Evolutionary conservation across 2,113 vertebrate genomes (phyloP), one percentile per base, ranked within the genome.

Genomic region (Grammomys dolichurus): DNA sequence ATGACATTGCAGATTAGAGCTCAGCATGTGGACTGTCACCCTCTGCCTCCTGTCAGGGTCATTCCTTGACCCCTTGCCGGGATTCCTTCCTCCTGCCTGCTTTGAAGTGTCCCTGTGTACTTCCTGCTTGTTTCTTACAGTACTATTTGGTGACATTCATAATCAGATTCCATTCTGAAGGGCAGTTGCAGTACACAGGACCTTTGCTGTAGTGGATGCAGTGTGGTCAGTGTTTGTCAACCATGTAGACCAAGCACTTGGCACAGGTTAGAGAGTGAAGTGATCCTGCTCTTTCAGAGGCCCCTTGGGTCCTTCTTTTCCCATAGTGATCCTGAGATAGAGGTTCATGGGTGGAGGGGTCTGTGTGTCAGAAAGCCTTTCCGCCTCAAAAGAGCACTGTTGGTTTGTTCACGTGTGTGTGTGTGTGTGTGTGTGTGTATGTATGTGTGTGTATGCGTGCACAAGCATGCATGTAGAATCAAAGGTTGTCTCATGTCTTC

Each of bases 51-150:
- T 46, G 17, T 12, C 54, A 12, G 36, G 33, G 33, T 54, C 36
- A 69, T 69, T 33, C 36, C 54, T 11, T 48, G 56, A n/a, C 28
- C 4, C 43, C 33, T 70, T 20, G 3, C 33, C 16, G 78, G 24
- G 58, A 22, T 24, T 28, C 8, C 31, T 60, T 51, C 31, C 11
- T 4, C 54, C 70, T 24, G 24, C 24, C 19, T 12, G 3, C 31
- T 87, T 13, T 7, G 24, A 73, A 1, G 22, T 46, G 0, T 10
- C 56, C 5, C 1, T n/a, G 0, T 36, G 28, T 6, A 54, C 22
- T 33, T 65, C 46, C 33, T 43, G 48, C 65, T 2, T 13, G 40
- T 54, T n/a, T 13, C 11, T 54, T 2, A 1, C 17, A 36, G 26
- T 67, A 31, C 12, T 51, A 0, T 43, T 17, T 46, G 13, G 81